These are phyloP conservation scores for Microchrysa polita DNA, from an alignment of 2,888 invertebrate genomes.

Conservation along the genomic window DNA sequence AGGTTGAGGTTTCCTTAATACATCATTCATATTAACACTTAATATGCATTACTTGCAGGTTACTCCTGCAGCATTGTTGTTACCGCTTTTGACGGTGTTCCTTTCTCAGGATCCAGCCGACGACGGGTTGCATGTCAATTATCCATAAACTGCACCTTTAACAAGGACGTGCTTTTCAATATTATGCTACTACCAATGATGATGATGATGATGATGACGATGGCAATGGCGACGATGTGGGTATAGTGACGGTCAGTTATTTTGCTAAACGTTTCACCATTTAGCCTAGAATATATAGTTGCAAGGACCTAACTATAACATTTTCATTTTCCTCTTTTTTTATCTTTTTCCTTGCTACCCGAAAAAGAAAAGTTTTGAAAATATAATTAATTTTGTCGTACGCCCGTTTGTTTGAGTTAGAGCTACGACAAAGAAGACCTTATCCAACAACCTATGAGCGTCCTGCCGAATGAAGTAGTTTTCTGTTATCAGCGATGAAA, in stretches of 20 bases:
- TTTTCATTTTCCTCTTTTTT: neutral
- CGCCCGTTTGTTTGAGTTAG: conserved; percentile 12
- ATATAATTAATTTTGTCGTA: conserved; percentile 33
- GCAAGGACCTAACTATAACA: neutral
- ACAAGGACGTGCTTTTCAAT: conserved; percentile 37
- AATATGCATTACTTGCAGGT: conserved; percentile 32
- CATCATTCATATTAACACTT: conserved; percentile 44
- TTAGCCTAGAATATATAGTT: no score
- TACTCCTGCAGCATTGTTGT: conserved; percentile 39
- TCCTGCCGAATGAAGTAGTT: neutral
- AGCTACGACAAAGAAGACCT: neutral
- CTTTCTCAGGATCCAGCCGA: no score
- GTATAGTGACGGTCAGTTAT: conserved; percentile 24
- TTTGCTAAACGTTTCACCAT: conserved; percentile 40
- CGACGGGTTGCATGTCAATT: conserved; percentile 43
- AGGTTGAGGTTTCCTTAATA: conserved; percentile 32
- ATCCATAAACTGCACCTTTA: conserved; percentile 38
- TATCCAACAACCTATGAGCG: neutral
- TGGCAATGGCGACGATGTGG: neutral
- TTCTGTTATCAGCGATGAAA: conserved; percentile 5
- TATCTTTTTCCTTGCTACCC: neutral
- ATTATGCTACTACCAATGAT: neutral
- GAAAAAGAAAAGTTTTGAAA: conserved; percentile 6
- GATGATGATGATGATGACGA: neutral
- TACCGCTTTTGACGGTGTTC: conserved; percentile 19